phyloP scores from a whole-genome alignment of 2,113 vertebrate species.

The Fregetta grallaria region DNA sequence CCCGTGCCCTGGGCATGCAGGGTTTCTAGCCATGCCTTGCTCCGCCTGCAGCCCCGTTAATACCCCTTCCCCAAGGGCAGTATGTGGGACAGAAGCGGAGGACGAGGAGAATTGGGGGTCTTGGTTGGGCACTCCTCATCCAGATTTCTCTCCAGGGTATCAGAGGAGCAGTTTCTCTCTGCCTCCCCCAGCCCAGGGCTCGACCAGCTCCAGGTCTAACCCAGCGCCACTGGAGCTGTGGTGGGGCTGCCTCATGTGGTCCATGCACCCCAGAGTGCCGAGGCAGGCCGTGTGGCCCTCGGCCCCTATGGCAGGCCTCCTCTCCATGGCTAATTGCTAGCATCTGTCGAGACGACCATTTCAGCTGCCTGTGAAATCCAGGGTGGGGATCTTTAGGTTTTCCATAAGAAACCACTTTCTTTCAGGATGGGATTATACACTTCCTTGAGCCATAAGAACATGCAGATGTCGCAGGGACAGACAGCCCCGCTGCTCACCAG shows the following conservation, averaged over 20 bases:
- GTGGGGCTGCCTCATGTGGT: fast-evolving
- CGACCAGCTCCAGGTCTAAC: not conserved
- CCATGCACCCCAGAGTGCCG: not conserved
- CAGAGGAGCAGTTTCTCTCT: not conserved
- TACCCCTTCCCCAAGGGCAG: not conserved
- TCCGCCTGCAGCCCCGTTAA: fast-evolving
- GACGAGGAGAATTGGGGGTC: not conserved
- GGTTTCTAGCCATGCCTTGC: not conserved
- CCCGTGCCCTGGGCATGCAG: fast-evolving
- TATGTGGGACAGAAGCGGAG: not conserved
- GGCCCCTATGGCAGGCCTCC: fast-evolving
- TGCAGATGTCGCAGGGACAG: not conserved
- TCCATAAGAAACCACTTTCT: constrained; percentile 4
- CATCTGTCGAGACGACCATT: not conserved
- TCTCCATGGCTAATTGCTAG: not conserved
- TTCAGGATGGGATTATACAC: constrained; percentile 9
- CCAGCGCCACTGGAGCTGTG: fast-evolving
- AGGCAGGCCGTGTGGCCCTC: fast-evolving
- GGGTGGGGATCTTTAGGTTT: not conserved
- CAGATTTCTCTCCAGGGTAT: not conserved
- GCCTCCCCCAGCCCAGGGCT: fast-evolving
- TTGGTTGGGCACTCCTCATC: not conserved
- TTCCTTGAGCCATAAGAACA: not conserved
- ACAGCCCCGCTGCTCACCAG: not conserved
- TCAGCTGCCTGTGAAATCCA: not conserved